phyloP scores from a whole-genome alignment of 2,113 vertebrate species.

The Scatophagus argus region DNA sequence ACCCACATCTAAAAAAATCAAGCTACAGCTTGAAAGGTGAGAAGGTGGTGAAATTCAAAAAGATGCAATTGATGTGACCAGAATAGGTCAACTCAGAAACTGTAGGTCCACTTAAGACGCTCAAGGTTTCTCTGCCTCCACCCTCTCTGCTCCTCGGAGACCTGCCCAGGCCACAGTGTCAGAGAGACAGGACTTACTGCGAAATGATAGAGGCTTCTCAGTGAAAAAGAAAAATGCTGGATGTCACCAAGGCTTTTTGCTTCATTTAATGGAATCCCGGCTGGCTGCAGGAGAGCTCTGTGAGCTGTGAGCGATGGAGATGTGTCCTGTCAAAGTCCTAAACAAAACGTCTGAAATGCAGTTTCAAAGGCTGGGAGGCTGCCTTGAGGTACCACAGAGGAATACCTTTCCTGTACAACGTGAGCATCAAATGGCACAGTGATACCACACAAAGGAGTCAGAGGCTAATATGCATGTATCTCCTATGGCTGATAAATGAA shows the following conservation, averaged over 20 bases:
- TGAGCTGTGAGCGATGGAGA: slow-evolving; percentile 42
- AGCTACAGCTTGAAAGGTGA: not conserved
- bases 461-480: slow-evolving; percentile 49
- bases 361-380: slow-evolving; percentile 66
- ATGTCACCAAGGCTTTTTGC: slow-evolving; percentile 54
- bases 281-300: slow-evolving; percentile 30
- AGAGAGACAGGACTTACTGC: not conserved
- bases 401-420: slow-evolving; percentile 48
- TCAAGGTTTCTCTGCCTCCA: not conserved
- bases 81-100: slow-evolving; percentile 23
- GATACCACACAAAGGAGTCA: slow-evolving; percentile 50
- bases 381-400: slow-evolving; percentile 59
- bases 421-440: slow-evolving; percentile 44
- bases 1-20: slow-evolving; percentile 3
- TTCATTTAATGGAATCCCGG: slow-evolving; percentile 47
- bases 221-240: slow-evolving; percentile 24
- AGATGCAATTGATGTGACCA: slow-evolving; percentile 19
- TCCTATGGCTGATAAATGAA: slow-evolving; percentile 36
- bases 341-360: slow-evolving; percentile 72
- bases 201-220: slow-evolving; percentile 39
- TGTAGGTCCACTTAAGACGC: slow-evolving; percentile 27
- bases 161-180: slow-evolving; percentile 18
- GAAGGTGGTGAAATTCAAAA: slow-evolving; percentile 17
- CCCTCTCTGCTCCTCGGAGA: slow-evolving; percentile 37
- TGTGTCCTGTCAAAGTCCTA: slow-evolving; percentile 63